A percentile compares a stretch with the other conserved stretches of the same genome.
These are phyloP conservation scores for Drosophila lacicola DNA, from an alignment of 2,888 invertebrate species.

Conservation along the genomic window DNA sequence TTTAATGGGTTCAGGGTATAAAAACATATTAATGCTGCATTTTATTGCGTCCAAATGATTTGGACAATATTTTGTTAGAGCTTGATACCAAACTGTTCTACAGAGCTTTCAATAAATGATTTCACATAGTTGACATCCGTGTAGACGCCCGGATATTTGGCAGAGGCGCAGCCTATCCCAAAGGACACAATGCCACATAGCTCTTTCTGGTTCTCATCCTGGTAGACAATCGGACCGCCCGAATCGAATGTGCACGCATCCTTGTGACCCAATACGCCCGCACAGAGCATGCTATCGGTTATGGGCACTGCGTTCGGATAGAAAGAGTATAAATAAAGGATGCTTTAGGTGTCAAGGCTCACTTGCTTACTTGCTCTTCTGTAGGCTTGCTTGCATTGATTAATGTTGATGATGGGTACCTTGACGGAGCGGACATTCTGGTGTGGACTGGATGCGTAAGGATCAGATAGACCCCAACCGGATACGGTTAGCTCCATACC, in stretches of 20 bases:
- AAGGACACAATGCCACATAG: constrained; percentile 89
- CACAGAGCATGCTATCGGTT: constrained; percentile 74
- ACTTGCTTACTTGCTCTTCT: constrained; percentile 23
- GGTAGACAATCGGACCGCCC: constrained; percentile 73
- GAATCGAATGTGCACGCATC: constrained; percentile 80
- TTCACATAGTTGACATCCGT: constrained; percentile 86
- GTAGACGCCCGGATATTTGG: constrained; percentile 91
- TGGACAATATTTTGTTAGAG: too few relatives aligned
- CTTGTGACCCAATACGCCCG: constrained; percentile 46
- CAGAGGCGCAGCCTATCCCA: constrained; percentile 80
- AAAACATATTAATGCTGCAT: too few relatives aligned
- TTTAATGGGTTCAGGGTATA: too few relatives aligned
- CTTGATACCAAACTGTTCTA: neutral
- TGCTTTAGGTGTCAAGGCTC: too few relatives aligned
- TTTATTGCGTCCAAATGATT: too few relatives aligned
- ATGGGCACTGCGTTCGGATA: constrained; percentile 14
- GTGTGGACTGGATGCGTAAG: neutral
- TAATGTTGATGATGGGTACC: constrained; percentile 47
- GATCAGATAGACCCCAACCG: constrained; percentile 63
- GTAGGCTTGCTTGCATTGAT: constrained; percentile 38
- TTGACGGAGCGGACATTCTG: constrained; percentile 33
- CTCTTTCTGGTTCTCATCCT: neutral
- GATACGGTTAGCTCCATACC: constrained; percentile 31
- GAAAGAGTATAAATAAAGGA: neutral
- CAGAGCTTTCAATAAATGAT: constrained; percentile 47